Evolutionary conservation across 2,888 invertebrate genomes (phyloP), one percentile per base, ranked within the genome.

Genomic region (Yponomeuta malinellus): DNA sequence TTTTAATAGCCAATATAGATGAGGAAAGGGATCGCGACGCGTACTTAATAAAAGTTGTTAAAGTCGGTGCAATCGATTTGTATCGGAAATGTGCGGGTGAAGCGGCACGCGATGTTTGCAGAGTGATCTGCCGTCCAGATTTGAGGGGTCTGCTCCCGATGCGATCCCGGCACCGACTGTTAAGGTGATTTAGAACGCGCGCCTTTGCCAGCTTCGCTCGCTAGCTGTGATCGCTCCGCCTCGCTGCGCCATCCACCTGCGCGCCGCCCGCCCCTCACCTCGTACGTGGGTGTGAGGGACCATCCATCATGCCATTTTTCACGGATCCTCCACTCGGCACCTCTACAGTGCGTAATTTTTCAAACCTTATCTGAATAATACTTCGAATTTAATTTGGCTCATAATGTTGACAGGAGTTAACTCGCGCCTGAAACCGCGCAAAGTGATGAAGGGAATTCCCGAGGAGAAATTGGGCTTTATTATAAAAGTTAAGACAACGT

Each of bases 291-390:
- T 64, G 70, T 65, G 52, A 59, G 15, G 15, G 52, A 3, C 52
- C 71, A 67, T 71, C 65, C 69, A 66, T 71, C 70, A 70, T 67
- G 63, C 66, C 63, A 71, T 68, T 67, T 66, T 65, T 70, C 67
- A 31, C 33, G 67, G 67, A 67, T 37, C 63, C 63, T 10, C 70
- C 63, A 37, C 64, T 70, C 64, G 15, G 48, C 64, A 64, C 63
- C 64, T 69, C 23, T 63, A 63, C 33, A 37, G 31, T 64, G 63
- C 37, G 64, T 70, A 64, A 70, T 70, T 70, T 70, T 70, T 70
- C 48, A 68, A 68, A 48, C 37, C 68, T 23, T n/a, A 68, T 48
- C 48, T 48, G 68, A 65, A 65, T 31, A 64, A 64, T 65, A 65
- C 33, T 65, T 31, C 64, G 29, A 29, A 64, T 43, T 43, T 68